Percentiles rank a stretch among this genome's conserved stretches.
Evolutionary conservation across 2,797 vertebrate species (phyloP).

Genomic region (Anolis apletophallus): DNA sequence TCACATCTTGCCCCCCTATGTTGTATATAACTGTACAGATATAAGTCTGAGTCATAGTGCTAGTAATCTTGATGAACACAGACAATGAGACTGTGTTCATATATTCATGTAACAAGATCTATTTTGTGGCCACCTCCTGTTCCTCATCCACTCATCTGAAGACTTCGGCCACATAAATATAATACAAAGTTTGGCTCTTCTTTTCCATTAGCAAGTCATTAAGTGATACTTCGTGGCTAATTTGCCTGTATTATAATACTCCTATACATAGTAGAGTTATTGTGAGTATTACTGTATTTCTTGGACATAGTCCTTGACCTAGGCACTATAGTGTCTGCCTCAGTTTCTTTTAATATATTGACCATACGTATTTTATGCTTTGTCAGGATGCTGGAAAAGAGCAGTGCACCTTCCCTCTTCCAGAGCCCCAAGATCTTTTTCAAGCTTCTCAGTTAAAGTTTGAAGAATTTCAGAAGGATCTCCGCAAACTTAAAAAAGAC

Average conservation of each 20-base stretch:
- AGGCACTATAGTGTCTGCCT: neutral
- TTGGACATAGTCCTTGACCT: neutral
- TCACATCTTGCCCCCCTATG: too few species aligned
- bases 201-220: neutral
- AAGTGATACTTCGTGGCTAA: neutral
- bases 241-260: neutral
- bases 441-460: constrained; percentile 97
- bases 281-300: too few species aligned
- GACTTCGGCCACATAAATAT: neutral
- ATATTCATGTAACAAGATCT: neutral
- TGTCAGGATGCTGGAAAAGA: constrained; percentile 92
- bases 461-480: constrained; percentile 96
- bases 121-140: neutral
- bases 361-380: constrained; percentile 33
- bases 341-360: neutral
- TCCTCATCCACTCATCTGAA: neutral
- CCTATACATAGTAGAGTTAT: neutral
- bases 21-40: neutral
- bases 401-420: constrained; percentile 90
- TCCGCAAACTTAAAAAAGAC: constrained; percentile 91
- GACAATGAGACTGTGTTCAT: neutral
- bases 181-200: neutral
- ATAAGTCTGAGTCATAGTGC: neutral
- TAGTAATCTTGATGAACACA: neutral
- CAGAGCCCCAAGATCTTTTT: constrained; percentile 96